phyloP scores from a whole-genome alignment of 2,113 vertebrate species.

The Oreochromis niloticus region DNA sequence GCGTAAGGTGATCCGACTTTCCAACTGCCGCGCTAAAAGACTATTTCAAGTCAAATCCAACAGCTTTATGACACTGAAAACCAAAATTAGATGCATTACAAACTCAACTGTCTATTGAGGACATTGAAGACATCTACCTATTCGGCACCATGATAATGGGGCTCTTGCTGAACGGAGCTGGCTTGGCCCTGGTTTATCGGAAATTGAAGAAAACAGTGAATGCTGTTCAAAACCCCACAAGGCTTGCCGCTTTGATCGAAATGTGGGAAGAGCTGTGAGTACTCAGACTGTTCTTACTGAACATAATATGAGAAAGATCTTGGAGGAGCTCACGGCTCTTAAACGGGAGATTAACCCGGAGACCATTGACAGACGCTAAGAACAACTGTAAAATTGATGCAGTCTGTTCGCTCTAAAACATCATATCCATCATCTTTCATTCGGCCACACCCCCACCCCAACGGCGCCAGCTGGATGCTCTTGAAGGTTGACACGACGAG shows the following conservation, averaged over 20 bases:
- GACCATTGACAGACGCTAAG: background rate
- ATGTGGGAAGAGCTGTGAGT: background rate
- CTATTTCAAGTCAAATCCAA: background rate
- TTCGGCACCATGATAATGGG: background rate
- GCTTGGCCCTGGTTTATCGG: background rate
- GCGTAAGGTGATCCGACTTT: background rate
- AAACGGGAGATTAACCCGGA: background rate
- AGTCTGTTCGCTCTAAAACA: background rate
- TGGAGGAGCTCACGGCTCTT: background rate
- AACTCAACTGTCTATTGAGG: background rate
- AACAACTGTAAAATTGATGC: background rate
- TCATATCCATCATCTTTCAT: background rate
- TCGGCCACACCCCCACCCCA: fast-evolving
- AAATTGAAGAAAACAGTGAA: background rate
- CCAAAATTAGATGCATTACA: fast-evolving
- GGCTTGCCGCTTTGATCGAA: background rate
- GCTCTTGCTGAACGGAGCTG: background rate
- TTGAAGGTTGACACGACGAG: background rate
- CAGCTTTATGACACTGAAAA: background rate
- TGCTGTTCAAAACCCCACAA: background rate
- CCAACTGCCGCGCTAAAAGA: background rate
- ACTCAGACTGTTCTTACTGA: background rate
- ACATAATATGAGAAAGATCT: fast-evolving
- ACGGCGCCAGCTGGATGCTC: background rate
- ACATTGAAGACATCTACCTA: background rate